These are phyloP conservation scores for Leucophora obtusa DNA, from an alignment of 2,888 invertebrate genomes.

Conservation along the genomic window DNA sequence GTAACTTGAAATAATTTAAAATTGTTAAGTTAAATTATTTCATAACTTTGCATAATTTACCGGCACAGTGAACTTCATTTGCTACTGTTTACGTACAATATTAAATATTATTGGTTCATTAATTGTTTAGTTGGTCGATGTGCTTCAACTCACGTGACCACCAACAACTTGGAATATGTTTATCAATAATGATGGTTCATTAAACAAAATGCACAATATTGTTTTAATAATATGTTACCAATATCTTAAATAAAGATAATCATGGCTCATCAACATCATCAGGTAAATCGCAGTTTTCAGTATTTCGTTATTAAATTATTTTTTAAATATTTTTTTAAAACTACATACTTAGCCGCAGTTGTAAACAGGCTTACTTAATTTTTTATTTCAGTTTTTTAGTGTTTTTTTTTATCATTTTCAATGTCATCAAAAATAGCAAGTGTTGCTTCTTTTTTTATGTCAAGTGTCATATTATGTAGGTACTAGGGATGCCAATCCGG, in stretches of 20 bases:
- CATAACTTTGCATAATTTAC: slow-evolving; percentile 54
- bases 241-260: slow-evolving; percentile 5
- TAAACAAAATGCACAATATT: neutral
- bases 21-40: slow-evolving; percentile 36
- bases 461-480: neutral
- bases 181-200: neutral
- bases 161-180: neutral
- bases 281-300: slow-evolving; percentile 14
- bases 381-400: neutral
- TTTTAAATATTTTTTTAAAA: neutral
- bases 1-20: neutral
- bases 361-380: neutral
- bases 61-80: slow-evolving; percentile 54
- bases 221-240: neutral
- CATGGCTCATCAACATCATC: slow-evolving; percentile 1
- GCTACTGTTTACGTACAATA: neutral
- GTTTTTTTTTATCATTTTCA: slow-evolving; percentile 38
- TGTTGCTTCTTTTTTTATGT: slow-evolving; percentile 29
- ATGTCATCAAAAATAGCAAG: slow-evolving; percentile 42
- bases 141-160: slow-evolving; percentile 47
- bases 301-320: neutral
- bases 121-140: neutral
- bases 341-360: neutral
- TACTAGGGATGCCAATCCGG: no score
- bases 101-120: neutral